Base-by-base conservation (phyloP, 2,797 vertebrate species). In the Botia kubotai region DNA sequence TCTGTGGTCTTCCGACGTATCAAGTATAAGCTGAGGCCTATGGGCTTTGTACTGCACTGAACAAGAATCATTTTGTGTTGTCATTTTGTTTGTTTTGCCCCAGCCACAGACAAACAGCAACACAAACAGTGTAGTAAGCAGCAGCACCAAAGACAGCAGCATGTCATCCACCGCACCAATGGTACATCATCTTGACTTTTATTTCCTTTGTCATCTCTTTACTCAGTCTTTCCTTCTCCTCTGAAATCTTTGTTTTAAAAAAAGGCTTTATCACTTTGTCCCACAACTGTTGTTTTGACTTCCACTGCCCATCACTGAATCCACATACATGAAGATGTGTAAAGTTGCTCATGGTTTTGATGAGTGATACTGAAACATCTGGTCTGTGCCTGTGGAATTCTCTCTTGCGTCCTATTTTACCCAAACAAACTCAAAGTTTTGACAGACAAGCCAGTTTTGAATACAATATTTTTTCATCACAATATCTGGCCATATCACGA, bases 111-210 rank as follows among this genome's bases (percentile, higher is more conserved):
- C 95, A 94, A 97, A 90, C 94, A 91, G 96, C 97, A 98, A 94
- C 98, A 98, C 98, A 97, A 97, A 96, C 97, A 99, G 95, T 97
- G 95, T 97, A 98, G 96, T 99, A 94, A 97, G 94, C 97, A 94
- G 93, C 94, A 95, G 96, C 95, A 97, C 95, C 95, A 98, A 98
- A 97, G 97, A 98, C 95, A 97, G 95, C 89, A 95, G 96, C 88
- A 95, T 96, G 93, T 96, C 97, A 95, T 97, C 97, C 93, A 95
- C 97, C 94, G 96, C 97, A 94, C 96, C 96, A 94, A 98, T 99
- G 98, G 98, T 99, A 98, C 94, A 93, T 96, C 93, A 93, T 93
- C 89, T 92, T 81, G 89, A 86, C 90, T 92, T 93, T 93, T 86
- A 82, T 91, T 92, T 93, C 83, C 92, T 86, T 95, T 88, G 85